A percentile compares a stretch with the other conserved stretches of the same genome.
Conservation (phyloP, 2,888 invertebrate genomes). For the Hypena proboscidalis region DNA sequence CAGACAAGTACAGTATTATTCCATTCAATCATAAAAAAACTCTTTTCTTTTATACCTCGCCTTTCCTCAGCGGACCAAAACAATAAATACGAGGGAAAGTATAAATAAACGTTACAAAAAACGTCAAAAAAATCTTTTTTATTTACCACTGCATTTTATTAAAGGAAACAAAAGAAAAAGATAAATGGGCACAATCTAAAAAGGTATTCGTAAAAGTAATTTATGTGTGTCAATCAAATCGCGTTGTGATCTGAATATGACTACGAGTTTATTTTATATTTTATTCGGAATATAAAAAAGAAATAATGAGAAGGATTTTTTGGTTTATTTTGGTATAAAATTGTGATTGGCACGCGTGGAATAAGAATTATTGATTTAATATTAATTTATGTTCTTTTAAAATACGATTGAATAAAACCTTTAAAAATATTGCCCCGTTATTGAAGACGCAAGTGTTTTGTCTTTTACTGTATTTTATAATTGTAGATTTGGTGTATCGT, state of each 20-base stretch:
- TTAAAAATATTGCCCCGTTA: too few relatives aligned
- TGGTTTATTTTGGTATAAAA: neutral
- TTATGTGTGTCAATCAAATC: conserved; percentile 45
- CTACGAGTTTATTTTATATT: conserved; percentile 1
- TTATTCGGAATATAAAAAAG: neutral
- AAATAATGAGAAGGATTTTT: neutral
- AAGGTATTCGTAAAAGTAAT: conserved; percentile 28
- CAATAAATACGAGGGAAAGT: conserved; percentile 18
- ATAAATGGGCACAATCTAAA: conserved; percentile 37
- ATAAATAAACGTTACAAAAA: conserved; percentile 30
- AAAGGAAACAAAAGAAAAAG: conserved; percentile 29
- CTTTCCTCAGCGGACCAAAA: conserved; percentile 3
- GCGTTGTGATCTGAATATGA: conserved; percentile 10
- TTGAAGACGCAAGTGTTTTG: too few relatives aligned
- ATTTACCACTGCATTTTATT: conserved; percentile 46
- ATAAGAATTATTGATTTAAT: too few relatives aligned
- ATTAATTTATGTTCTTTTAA: too few relatives aligned
- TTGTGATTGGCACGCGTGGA: too few relatives aligned
- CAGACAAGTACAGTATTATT: too few relatives aligned
- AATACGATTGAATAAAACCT: too few relatives aligned
- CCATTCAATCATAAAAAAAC: too few relatives aligned
- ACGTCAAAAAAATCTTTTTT: conserved; percentile 29
- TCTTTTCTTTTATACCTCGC: conserved; percentile 7
- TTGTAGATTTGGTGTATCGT: too few relatives aligned
- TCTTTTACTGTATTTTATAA: too few relatives aligned